A percentile compares a stretch with the other conserved stretches of the same genome.
Evolutionary conservation across 2,113 vertebrate genomes (phyloP).

Genomic region (Nothoprocta perdicaria): DNA sequence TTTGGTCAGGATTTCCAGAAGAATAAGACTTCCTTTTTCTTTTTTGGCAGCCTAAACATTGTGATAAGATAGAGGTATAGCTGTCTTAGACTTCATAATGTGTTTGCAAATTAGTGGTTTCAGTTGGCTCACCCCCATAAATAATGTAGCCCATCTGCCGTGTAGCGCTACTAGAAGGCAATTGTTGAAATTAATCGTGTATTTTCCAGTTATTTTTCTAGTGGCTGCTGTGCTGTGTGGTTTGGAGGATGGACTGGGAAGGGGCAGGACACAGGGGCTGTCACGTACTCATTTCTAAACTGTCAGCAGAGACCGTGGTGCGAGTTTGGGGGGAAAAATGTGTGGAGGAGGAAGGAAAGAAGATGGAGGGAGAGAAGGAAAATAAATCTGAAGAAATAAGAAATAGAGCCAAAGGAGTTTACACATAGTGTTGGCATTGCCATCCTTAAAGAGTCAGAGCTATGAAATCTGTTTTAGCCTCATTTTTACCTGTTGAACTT

Average conservation of each 20-base stretch:
- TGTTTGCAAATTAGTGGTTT: constrained; percentile 4
- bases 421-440: neutral
- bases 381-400: neutral
- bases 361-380: neutral
- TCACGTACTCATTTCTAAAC: neutral
- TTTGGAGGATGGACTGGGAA: neutral
- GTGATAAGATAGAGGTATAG: neutral
- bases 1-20: neutral
- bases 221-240: neutral
- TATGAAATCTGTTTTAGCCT: neutral
- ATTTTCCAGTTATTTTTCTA: neutral
- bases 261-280: neutral
- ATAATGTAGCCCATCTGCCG: neutral
- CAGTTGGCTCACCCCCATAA: neutral
- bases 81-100: neutral
- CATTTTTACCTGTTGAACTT: neutral
- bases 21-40: neutral
- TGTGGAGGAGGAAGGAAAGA: neutral
- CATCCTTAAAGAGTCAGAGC: neutral
- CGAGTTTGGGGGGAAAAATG: neutral
- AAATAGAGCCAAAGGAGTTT: neutral
- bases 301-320: neutral
- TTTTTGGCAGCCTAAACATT: neutral
- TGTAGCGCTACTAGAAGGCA: neutral
- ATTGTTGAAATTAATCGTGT: neutral